phyloP scores from a whole-genome alignment of 2,113 vertebrate genomes.

The Syngnathus scovelli region DNA sequence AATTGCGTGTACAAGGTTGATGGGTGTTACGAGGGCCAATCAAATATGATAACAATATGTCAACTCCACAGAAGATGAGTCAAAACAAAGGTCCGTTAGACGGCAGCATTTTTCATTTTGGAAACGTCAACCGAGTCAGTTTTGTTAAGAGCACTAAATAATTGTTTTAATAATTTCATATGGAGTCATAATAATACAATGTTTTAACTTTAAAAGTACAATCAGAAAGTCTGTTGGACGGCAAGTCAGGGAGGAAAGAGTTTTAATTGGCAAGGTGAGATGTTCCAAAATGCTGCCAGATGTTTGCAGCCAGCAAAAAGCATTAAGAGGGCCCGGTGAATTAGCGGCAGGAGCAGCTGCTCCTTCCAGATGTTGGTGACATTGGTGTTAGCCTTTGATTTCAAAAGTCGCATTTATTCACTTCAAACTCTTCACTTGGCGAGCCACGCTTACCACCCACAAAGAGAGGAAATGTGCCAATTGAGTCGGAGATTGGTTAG shows the following conservation, averaged over 20 bases:
- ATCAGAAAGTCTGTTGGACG: not conserved
- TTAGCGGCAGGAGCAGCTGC: slow-evolving; percentile 1
- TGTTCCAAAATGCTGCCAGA: slow-evolving; percentile 4
- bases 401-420: slow-evolving; percentile 4
- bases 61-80: not conserved
- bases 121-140: not conserved
- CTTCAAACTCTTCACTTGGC: not conserved
- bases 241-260: not conserved
- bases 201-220: too few relatives aligned
- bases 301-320: not conserved
- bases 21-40: not conserved
- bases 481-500: not conserved
- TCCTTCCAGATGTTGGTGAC: slow-evolving; percentile 1
- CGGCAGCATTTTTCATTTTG: not conserved
- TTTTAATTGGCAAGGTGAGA: not conserved
- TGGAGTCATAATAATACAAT: too few relatives aligned
- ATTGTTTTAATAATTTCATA: too few relatives aligned
- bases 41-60: not conserved
- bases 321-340: not conserved
- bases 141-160: too few relatives aligned
- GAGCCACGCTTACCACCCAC: not conserved
- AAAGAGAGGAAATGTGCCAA: not conserved
- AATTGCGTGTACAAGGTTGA: slow-evolving; percentile 2
- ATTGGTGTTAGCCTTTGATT: not conserved
- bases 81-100: not conserved